These are phyloP conservation scores for Anoura caudifer DNA, from an alignment of 2,113 vertebrate genomes.

Conservation along the genomic window DNA sequence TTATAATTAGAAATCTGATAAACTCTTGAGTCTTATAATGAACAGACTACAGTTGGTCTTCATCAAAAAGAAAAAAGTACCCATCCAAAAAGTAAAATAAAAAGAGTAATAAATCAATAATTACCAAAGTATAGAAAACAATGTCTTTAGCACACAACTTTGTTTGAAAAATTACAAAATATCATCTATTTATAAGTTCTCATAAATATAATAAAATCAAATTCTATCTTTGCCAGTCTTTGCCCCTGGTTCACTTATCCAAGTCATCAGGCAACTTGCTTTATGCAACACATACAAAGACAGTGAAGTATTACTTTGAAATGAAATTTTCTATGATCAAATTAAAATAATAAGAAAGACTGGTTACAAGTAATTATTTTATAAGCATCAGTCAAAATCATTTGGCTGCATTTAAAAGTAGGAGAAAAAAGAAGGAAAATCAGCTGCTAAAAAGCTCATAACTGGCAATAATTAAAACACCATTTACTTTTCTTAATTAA, in stretches of 20 bases:
- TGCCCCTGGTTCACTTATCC: background rate
- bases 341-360: background rate
- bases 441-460: background rate
- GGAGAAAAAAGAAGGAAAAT: background rate
- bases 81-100: conserved; percentile 3
- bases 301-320: conserved; percentile 8
- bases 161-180: background rate
- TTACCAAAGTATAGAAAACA: background rate
- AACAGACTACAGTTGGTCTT: background rate
- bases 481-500: conserved; percentile 8
- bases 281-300: conserved; percentile 24
- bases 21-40: background rate
- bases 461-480: conserved; percentile 30
- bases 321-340: background rate
- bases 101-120: background rate
- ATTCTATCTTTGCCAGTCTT: background rate
- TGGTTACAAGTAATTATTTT: conserved; percentile 23
- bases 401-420: background rate
- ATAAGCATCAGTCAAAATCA: conserved; percentile 40
- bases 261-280: background rate
- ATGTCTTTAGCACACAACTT: background rate
- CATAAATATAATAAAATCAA: conserved; percentile 38
- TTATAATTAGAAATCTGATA: conserved; percentile 7
- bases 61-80: background rate
- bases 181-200: background rate